Evolutionary conservation across 2,113 vertebrate genomes (phyloP).

Genomic region (Semicossyphus pulcher): DNA sequence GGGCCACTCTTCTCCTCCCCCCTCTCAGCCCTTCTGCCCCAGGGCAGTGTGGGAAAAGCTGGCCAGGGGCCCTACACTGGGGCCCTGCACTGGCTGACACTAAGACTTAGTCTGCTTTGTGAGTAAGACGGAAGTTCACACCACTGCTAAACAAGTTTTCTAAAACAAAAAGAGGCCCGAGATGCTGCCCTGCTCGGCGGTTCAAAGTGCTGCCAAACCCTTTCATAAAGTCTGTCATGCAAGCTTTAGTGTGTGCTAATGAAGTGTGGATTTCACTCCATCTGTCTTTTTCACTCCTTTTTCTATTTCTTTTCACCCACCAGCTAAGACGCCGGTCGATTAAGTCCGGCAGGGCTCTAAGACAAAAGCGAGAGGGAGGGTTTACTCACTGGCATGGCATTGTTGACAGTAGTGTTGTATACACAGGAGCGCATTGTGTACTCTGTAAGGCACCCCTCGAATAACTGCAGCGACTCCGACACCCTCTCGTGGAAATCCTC

Average conservation of each 20-base stretch:
- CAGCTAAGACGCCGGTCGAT: slow-evolving; percentile 18
- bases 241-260: slow-evolving; percentile 55
- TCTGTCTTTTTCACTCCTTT: slow-evolving; percentile 35
- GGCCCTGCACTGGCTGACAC: slow-evolving; percentile 39
- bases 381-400: slow-evolving; percentile 92
- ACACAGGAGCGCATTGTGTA: slow-evolving; percentile 91
- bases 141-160: slow-evolving; percentile 39
- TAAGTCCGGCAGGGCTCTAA: neutral
- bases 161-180: slow-evolving; percentile 38
- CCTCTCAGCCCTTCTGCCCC: slow-evolving; percentile 26
- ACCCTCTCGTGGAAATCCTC: slow-evolving; percentile 98
- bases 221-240: slow-evolving; percentile 40
- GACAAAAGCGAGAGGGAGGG: slow-evolving; percentile 19
- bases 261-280: slow-evolving; percentile 56
- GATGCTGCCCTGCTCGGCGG: neutral
- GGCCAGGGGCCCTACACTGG: slow-evolving; percentile 49
- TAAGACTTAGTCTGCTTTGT: slow-evolving; percentile 28
- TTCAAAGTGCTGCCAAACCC: slow-evolving; percentile 25
- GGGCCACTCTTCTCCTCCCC: slow-evolving; percentile 10
- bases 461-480: slow-evolving; percentile 92
- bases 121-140: slow-evolving; percentile 30
- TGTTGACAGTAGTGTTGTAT: slow-evolving; percentile 95
- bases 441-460: slow-evolving; percentile 89
- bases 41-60: slow-evolving; percentile 54
- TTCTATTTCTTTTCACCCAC: slow-evolving; percentile 28